Evolutionary conservation across 2,797 vertebrate species (phyloP).

Genomic region (Eulemur mongoz): DNA sequence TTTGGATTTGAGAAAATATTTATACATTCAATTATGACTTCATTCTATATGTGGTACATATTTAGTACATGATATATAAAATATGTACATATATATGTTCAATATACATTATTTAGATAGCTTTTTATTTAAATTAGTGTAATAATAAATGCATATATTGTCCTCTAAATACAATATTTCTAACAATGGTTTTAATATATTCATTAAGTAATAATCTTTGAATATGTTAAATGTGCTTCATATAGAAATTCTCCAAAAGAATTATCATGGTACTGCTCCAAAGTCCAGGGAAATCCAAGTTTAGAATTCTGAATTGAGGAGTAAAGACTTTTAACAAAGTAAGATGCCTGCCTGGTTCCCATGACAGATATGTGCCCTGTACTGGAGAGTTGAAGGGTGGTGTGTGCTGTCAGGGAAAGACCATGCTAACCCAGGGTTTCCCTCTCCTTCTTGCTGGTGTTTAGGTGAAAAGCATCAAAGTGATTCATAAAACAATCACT

Average conservation of each 20-base stretch:
- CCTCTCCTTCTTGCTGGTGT: neutral
- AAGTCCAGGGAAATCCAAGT: neutral
- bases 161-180: neutral
- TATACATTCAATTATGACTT: neutral
- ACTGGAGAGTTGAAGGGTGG: neutral
- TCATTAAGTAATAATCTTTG: neutral
- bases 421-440: neutral
- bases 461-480: neutral
- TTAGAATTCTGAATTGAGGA: neutral
- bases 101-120: neutral
- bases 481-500: slow-evolving; percentile 28
- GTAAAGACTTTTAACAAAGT: neutral
- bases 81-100: neutral
- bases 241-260: neutral
- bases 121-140: neutral
- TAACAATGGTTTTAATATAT: neutral
- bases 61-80: neutral
- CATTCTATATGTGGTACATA: neutral
- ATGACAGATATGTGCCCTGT: too few relatives aligned
- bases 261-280: neutral
- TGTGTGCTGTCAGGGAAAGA: neutral
- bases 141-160: neutral
- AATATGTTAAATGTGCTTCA: neutral
- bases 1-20: slow-evolving; percentile 24
- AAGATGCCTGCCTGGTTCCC: neutral